Evolutionary conservation across 2,113 vertebrate species (phyloP).

Genomic region (Tringa solitaria): DNA sequence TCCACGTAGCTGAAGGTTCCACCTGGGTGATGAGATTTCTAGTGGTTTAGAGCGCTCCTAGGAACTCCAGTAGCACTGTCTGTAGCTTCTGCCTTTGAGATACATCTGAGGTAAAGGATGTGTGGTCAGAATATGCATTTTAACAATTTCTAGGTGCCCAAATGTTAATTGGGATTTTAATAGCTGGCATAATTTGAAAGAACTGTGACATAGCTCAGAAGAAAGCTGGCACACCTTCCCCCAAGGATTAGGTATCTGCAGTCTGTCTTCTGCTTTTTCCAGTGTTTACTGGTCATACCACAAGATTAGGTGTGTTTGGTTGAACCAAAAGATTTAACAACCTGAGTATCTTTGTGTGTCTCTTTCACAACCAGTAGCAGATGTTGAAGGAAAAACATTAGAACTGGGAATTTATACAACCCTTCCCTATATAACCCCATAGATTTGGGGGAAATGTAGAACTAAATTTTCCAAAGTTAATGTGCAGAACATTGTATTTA

Average conservation of each 20-base stretch:
- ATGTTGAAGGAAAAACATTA: neutral
- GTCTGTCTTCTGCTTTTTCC: neutral
- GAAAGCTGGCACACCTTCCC: neutral
- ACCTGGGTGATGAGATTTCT: neutral
- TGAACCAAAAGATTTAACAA: neutral
- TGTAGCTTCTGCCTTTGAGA: neutral
- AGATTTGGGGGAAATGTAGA: neutral
- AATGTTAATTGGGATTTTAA: neutral
- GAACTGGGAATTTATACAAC: neutral
- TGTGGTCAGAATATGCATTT: neutral
- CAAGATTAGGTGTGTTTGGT: neutral
- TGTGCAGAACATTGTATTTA: fast-evolving
- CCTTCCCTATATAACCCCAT: neutral
- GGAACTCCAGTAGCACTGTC: neutral
- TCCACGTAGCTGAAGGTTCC: neutral
- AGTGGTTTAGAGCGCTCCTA: neutral
- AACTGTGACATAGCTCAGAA: neutral
- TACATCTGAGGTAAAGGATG: neutral
- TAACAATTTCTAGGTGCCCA: neutral
- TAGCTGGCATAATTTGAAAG: neutral
- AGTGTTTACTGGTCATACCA: neutral
- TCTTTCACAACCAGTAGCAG: neutral
- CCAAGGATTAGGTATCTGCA: neutral
- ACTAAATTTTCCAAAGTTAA: neutral
- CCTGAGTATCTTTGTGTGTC: neutral